Evolutionary conservation across 2,797 vertebrate species (phyloP), one percentile per base, ranked within the genome.

Genomic region (Mus minutoides): DNA sequence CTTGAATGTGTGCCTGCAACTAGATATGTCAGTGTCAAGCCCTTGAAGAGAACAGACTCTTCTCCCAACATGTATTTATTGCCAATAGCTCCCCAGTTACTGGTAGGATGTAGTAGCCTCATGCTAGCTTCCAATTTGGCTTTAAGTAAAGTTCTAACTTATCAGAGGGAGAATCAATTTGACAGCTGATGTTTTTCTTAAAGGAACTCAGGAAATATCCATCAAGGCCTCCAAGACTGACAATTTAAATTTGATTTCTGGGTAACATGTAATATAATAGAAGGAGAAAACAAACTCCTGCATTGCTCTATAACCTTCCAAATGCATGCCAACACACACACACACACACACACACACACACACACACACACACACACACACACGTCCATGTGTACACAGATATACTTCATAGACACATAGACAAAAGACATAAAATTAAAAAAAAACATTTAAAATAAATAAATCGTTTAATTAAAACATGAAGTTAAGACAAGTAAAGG

Each of bases 291-390:
- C 2, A n/a, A 52, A n/a, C 19, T 85, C 3, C 21, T 67, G 11
- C 19, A 14, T n/a, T 85, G 31, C n/a, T 4, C 62, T 52, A 12
- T 16, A 52, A n/a, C 6, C 16, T 69, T 69, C 3, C 21, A 86
- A 67, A 26, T 69, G 5, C 8, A 34, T n/a, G 3, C 21, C 16
- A n/a, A 77, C 22, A 52, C 0, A 13, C 40, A 37, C 0, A n/a
- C 46, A 37, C 49, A n/a, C 10, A 9, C 3, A 17, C 4, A 31
- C 21, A 31, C 8, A 60, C 7, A 0, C 10, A 77, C 22, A 52
- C 0, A 13, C 40, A 37, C 0, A n/a, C 46, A 37, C 49, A n/a
- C 10, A 9, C 3, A 17, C 4, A 31, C 21, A 31, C 8, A 60
- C 7, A 0, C 10, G 21, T n/a, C 34, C 31, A 37, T 37, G 17